Evolutionary conservation across 2,113 vertebrate species (phyloP).

Genomic region (Oreochromis spilurus): DNA sequence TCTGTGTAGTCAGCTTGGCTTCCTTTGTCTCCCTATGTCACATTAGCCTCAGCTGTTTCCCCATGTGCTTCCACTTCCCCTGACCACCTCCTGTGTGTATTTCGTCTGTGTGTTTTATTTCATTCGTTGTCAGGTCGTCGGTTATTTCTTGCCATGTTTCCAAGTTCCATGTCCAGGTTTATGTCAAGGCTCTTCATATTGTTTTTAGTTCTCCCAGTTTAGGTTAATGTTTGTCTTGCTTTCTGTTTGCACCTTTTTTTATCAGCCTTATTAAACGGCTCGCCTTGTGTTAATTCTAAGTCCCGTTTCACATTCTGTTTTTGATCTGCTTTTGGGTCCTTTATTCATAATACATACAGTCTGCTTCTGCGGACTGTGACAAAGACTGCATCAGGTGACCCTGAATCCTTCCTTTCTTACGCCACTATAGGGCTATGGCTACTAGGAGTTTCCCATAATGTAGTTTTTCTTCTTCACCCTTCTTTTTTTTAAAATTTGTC

Average conservation of each 20-base stretch:
- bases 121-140: accelerated
- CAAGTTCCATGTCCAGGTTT: not conserved
- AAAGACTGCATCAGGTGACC: not conserved
- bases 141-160: not conserved
- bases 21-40: not conserved
- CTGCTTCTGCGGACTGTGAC: accelerated
- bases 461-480: not conserved
- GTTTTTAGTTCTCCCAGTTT: not conserved
- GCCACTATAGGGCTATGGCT: not conserved
- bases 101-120: not conserved
- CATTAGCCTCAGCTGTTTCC: not conserved
- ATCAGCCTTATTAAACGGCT: not conserved
- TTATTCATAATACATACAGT: accelerated
- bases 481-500: accelerated
- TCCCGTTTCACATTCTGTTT: accelerated
- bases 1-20: accelerated
- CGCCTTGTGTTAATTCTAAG: accelerated
- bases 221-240: not conserved
- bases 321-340: not conserved
- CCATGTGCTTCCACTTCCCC: not conserved
- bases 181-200: accelerated
- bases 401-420: accelerated
- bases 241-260: not conserved
- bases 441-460: accelerated
- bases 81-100: not conserved